Percentiles rank a stretch among this genome's conserved stretches.
Evolutionary conservation across 2,797 vertebrate species (phyloP).

Genomic region (Cirrhinus molitorella): DNA sequence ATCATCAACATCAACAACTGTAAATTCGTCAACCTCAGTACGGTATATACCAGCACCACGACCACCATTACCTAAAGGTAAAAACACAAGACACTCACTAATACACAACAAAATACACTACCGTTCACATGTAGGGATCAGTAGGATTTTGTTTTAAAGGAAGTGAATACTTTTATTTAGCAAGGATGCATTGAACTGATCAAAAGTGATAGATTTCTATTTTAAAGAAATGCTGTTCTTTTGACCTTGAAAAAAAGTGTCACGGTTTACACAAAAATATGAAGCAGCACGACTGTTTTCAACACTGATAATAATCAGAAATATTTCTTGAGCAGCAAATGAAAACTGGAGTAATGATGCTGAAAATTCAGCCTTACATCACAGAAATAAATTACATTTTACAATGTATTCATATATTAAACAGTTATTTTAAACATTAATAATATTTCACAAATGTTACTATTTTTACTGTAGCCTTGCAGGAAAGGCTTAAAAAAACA

Average conservation of each 20-base stretch:
- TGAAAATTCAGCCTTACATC: too few species aligned
- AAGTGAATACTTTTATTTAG: not conserved
- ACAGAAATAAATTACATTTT: too few species aligned
- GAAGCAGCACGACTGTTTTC: not conserved
- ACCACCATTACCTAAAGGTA: conserved; percentile 79
- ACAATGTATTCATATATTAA: too few species aligned
- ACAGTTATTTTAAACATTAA: too few species aligned
- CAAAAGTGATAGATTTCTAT: not conserved
- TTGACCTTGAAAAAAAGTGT: too few species aligned
- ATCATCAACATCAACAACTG: conserved; percentile 63
- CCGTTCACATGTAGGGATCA: not conserved
- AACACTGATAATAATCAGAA: not conserved
- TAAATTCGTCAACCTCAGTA: conserved; percentile 61
- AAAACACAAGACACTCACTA: not conserved
- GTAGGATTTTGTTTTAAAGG: not conserved
- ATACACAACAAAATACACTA: not conserved
- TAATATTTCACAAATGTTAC: too few species aligned
- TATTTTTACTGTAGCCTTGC: too few species aligned
- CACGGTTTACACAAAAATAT: not conserved
- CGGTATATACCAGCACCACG: conserved; percentile 60
- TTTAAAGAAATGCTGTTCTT: not conserved
- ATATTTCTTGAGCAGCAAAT: too few species aligned
- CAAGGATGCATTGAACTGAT: not conserved
- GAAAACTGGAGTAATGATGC: too few species aligned
- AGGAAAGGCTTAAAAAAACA: too few species aligned